Base-by-base conservation (phyloP, 2,797 vertebrate genomes). In the Microchirus variegatus region DNA sequence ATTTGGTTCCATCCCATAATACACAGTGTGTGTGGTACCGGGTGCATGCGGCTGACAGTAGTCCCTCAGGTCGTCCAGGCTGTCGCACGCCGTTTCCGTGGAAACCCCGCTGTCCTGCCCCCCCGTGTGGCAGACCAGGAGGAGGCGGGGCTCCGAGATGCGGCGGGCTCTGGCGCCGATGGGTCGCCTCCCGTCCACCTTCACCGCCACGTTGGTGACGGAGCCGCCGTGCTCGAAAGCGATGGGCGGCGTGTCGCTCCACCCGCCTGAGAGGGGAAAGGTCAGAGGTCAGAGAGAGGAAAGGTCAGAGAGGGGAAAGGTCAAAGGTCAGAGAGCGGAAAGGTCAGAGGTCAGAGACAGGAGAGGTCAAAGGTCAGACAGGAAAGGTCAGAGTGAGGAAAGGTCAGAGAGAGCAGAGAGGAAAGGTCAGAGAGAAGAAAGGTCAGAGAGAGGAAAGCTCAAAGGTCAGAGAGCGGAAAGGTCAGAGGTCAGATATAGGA, bases 211-310 rank as follows among this genome's bases (percentile, higher is more conserved):
- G 0, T 96, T 95, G 64, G 96, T 93, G 78, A 99, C 97, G 0
- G 94, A 93, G 10, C 97, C 97, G 0, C 96, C 96, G 0, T 94
- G 95, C 82, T 99, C 97, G 0, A 98, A 99, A 1, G 96, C 94
- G 40, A 99, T 94, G 3, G 97, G 97, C 0, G 97, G 97, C 0
- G 97, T 98, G 87, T 98, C 97, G 0, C 96, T 97, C 96, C 97
- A 99, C 45, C 96, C 96, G 0, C 97, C 97, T 99, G 55, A 22
- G 19, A 22, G 19, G 4, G 19, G 19, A 22, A n/a, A n/a, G n/a
- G n/a, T n/a, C n/a, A n/a, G n/a, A n/a, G n/a, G n/a, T n/a, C n/a
- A n/a, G n/a, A n/a, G n/a, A n/a, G n/a, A n/a, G n/a, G n/a, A n/a
- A n/a, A n/a, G n/a, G n/a, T 22, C 19, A 22, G 19, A 22, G 19